Conservation (phyloP, 2,797 vertebrate genomes). For the Micromesistius poutassou region DNA sequence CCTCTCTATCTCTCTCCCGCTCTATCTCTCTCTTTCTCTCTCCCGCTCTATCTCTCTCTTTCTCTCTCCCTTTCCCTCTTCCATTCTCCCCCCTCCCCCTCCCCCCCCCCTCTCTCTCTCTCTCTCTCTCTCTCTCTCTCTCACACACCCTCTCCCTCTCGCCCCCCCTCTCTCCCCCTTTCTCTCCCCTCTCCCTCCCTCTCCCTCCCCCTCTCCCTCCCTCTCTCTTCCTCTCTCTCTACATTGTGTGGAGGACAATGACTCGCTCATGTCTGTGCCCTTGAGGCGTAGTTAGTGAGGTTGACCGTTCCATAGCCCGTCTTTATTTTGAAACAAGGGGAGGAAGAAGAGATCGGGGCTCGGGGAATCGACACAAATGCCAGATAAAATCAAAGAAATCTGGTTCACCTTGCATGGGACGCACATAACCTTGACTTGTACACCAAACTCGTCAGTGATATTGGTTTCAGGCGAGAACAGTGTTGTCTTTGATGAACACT, state of each 20-base stretch:
- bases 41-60: background rate
- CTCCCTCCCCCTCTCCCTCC: slow-evolving; percentile 18
- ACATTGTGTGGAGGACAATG: slow-evolving; percentile 66
- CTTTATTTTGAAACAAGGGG: slow-evolving; percentile 43
- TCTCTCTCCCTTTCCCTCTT: no score
- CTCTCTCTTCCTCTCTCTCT: background rate
- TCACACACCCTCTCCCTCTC: slow-evolving; percentile 21
- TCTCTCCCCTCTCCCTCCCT: background rate
- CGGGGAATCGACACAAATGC: slow-evolving; percentile 9
- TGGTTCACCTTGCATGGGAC: slow-evolving; percentile 49
- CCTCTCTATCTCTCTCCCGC: background rate
- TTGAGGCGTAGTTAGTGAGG: slow-evolving; percentile 70
- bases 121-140: background rate
- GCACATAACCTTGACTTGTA: slow-evolving; percentile 54
- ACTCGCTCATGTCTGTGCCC: slow-evolving; percentile 56
- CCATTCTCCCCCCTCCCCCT: slow-evolving; percentile 25
- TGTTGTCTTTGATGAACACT: background rate
- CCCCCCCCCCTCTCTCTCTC: background rate
- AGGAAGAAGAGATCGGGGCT: slow-evolving; percentile 32
- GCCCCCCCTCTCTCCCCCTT: no score
- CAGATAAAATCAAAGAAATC: slow-evolving; percentile 5
- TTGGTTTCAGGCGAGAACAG: background rate
- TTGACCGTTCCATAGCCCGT: slow-evolving; percentile 55
- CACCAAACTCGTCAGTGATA: slow-evolving; percentile 22
- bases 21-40: background rate